These are phyloP conservation scores for Brachymystax lenok DNA, from an alignment of 2,797 vertebrate genomes.

Conservation along the genomic window DNA sequence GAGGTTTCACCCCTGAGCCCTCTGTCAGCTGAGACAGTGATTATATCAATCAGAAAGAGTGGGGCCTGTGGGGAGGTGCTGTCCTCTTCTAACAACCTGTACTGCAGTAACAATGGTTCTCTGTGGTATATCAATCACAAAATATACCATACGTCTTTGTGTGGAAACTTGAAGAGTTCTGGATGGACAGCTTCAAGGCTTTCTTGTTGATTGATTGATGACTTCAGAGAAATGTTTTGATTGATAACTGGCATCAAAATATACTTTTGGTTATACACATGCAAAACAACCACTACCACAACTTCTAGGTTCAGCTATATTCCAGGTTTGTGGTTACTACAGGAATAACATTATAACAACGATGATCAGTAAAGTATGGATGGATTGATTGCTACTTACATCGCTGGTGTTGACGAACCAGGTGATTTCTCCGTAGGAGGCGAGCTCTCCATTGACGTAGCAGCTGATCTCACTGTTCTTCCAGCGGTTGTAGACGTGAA, in stretches of 20 bases:
- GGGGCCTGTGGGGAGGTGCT: background rate
- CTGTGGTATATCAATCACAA: background rate
- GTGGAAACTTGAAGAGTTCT: background rate
- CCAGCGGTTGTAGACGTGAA: slow-evolving; percentile 97
- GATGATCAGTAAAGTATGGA: background rate
- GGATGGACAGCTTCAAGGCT: background rate
- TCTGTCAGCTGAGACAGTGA: slow-evolving; percentile 26
- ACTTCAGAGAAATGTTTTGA: background rate
- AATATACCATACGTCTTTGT: background rate
- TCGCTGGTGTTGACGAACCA: slow-evolving; percentile 98
- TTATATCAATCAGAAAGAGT: slow-evolving; percentile 21
- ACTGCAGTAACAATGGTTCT: background rate
- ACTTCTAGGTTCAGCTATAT: background rate
- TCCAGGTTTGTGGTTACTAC: background rate
- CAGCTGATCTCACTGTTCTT: slow-evolving; percentile 98
- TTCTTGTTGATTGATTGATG: background rate
- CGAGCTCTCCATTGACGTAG: slow-evolving; percentile 95
- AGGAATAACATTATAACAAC: too few species aligned
- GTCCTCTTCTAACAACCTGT: background rate
- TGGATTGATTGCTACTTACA: slow-evolving; percentile 76
- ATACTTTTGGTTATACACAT: too few species aligned
- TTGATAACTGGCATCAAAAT: background rate
- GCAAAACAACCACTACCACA: background rate
- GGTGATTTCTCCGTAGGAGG: slow-evolving; percentile 94
- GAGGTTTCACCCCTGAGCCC: slow-evolving; percentile 14